Evolutionary conservation across 2,113 vertebrate species (phyloP).

Genomic region (Hemichromis elongatus): DNA sequence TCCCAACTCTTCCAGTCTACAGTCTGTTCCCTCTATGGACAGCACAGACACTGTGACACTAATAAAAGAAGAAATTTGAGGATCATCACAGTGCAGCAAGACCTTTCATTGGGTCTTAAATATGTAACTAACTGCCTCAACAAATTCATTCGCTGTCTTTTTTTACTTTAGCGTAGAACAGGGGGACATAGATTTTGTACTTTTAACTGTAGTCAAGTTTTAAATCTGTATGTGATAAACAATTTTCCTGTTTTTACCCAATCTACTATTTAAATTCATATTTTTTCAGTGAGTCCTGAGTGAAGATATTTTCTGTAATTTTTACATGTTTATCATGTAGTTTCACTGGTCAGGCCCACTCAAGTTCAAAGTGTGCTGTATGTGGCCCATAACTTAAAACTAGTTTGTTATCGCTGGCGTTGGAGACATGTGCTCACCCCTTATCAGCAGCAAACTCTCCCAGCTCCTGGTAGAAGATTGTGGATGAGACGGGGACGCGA

Average conservation of each 20-base stretch:
- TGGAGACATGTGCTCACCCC: slow-evolving; percentile 49
- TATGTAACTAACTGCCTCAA: neutral
- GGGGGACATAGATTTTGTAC: neutral
- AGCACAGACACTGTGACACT: slow-evolving; percentile 76
- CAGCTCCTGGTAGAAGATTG: slow-evolving; percentile 74
- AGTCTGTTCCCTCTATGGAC: slow-evolving; percentile 75
- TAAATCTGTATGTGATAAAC: neutral
- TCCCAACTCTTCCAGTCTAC: slow-evolving; percentile 74
- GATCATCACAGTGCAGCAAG: neutral
- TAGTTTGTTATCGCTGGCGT: rapidly evolving
- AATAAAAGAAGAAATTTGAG: neutral
- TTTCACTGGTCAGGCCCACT: neutral
- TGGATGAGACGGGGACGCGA: slow-evolving; percentile 59
- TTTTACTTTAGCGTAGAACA: neutral
- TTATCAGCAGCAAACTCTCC: slow-evolving; percentile 64
- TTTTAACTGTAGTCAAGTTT: neutral
- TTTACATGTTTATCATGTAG: neutral
- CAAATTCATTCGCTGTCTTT: neutral
- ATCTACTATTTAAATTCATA: neutral
- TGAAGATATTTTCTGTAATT: neutral
- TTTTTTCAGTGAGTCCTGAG: neutral
- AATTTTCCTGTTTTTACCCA: neutral
- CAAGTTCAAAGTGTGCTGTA: neutral
- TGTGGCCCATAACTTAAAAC: too few species aligned
- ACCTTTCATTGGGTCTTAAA: neutral